A percentile compares a stretch with the other conserved stretches of the same genome.
phyloP scores from a whole-genome alignment of 2,888 invertebrate genomes.

The Caenorhabditis panamensis region DNA sequence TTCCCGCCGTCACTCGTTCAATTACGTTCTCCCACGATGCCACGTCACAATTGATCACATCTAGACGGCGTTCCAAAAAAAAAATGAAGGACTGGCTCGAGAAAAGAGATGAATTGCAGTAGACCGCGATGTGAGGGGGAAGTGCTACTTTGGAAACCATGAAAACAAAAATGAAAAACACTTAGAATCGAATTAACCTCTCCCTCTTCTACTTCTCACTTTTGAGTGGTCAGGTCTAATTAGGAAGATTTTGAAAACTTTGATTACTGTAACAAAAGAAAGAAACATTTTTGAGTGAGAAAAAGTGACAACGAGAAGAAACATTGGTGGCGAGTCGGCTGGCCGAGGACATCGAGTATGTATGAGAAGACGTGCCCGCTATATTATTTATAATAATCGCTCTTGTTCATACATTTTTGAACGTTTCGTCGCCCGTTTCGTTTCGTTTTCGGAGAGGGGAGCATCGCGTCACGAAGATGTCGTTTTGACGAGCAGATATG shows the following conservation, averaged over 20 bases:
- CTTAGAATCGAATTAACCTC: constrained; percentile 14
- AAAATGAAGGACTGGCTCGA: too few species aligned
- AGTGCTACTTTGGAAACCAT: too few species aligned
- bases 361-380: constrained; percentile 41
- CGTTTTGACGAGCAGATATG: constrained; percentile 1
- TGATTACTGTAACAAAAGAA: too few species aligned
- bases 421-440: too few species aligned
- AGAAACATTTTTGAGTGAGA: too few species aligned
- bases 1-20: background rate
- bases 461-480: background rate
- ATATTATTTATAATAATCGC: constrained; percentile 62
- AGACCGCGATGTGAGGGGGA: too few species aligned
- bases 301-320: too few species aligned
- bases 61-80: background rate
- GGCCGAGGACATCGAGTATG: constrained; percentile 41
- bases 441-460: background rate
- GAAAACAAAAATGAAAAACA: constrained; percentile 9
- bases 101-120: too few species aligned
- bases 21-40: background rate
- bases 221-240: constrained; percentile 1
- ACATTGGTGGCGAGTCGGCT: background rate
- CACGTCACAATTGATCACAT: constrained; percentile 4
- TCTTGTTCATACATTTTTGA: constrained; percentile 60
- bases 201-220: background rate
- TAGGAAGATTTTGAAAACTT: background rate